These are phyloP conservation scores for Myrmecophaga tridactyla DNA, from an alignment of 2,113 vertebrate genomes.

Conservation along the genomic window DNA sequence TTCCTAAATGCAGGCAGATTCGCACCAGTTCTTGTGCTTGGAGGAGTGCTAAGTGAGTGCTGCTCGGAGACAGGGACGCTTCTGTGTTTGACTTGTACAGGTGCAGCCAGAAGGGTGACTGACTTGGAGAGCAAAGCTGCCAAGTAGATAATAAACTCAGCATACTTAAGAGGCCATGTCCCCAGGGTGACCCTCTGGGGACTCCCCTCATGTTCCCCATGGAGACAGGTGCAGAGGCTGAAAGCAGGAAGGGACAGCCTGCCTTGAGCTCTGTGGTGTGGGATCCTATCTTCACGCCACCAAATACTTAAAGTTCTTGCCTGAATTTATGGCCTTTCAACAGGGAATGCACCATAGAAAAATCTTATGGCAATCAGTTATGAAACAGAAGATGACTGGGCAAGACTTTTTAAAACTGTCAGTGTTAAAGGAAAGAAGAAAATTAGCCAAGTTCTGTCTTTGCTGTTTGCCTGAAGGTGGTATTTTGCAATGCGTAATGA, in stretches of 20 bases:
- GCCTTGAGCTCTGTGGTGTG: accelerated
- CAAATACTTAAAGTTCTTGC: not conserved
- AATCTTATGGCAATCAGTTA: not conserved
- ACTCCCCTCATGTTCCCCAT: not conserved
- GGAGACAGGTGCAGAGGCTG: not conserved
- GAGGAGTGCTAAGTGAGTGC: not conserved
- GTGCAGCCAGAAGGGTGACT: not conserved
- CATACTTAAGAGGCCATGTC: not conserved
- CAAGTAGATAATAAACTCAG: not conserved
- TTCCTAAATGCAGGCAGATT: not conserved
- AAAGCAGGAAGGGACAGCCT: not conserved
- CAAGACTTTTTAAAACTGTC: not conserved
- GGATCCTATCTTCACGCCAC: not conserved
- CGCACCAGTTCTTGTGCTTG: not conserved
- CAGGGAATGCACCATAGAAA: not conserved
- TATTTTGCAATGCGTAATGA: constrained; percentile 52
- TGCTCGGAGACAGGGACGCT: not conserved
- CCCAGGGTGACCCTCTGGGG: not conserved
- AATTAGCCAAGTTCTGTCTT: not conserved
- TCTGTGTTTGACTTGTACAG: not conserved
- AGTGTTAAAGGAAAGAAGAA: not conserved
- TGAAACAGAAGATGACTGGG: not conserved
- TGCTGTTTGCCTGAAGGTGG: constrained; percentile 18
- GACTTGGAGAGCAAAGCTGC: accelerated
- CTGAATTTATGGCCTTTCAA: not conserved